Evolutionary conservation across 2,797 vertebrate genomes (phyloP), one percentile per base, ranked within the genome.

Genomic region (Amphiprion clarkii): DNA sequence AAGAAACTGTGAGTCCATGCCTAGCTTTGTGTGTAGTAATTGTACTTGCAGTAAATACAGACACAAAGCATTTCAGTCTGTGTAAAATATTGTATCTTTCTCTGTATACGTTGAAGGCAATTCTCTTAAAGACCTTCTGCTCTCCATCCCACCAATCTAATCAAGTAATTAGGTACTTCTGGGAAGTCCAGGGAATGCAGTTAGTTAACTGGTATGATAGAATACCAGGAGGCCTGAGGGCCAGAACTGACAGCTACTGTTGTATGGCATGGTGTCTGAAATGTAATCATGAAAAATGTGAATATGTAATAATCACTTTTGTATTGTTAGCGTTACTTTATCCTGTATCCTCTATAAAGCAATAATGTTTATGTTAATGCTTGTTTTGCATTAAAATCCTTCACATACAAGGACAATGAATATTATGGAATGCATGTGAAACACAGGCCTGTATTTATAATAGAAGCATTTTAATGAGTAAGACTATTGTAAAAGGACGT

Each of bases 391-490:
- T 67, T 51, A 31, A 76, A 67, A 70, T 49, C 19, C 25, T 27
- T 5, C 27, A 53, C 53, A 25, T 55, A 49, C 16, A 39, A 54
- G 54, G 23, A 42, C 51, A 29, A 44, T n/a, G 13, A 63, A 31
- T 27, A 49, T 55, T 58, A 70, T 51, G 40, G 31, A 59, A 64
- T 53, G n/a, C 71, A 39, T 68, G 53, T 33, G 2, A 73, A 70
- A 81, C 63, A n/a, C 19, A 65, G 56, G n/a, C 27, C 21, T 21
- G 9, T 52, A 42, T 63, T 57, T 8, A 72, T 63, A 78, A 85
- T 74, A 66, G 56, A 73, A 71, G 57, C 60, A 66, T 76, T 70
- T 72, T 55, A 78, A 74, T 75, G 40, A 69, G 44, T 57, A 17
- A 42, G 27, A 29, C n/a, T 62, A 58, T 23, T 81, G 12, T 72